These are phyloP conservation scores for Agonopterix heracliana DNA, from an alignment of 2,888 invertebrate genomes.

Conservation along the genomic window DNA sequence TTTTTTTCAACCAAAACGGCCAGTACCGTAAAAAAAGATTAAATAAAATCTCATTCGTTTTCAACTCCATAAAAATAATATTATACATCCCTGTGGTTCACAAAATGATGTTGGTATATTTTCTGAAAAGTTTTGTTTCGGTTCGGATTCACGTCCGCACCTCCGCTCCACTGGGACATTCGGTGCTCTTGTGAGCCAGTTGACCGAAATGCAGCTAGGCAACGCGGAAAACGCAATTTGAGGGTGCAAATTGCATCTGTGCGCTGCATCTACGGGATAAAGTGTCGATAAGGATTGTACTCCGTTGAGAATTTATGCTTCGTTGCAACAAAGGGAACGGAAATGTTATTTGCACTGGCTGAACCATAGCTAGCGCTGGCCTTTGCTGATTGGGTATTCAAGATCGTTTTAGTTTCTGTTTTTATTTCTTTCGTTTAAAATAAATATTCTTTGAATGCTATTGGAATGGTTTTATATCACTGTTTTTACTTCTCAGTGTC, in stretches of 20 bases:
- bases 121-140: too few species aligned
- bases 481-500: too few species aligned
- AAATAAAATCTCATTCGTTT: too few species aligned
- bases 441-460: not conserved
- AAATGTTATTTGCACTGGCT: slow-evolving; percentile 7
- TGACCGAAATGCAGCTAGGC: slow-evolving; percentile 27
- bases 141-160: too few species aligned
- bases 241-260: slow-evolving; percentile 40
- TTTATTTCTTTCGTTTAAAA: too few species aligned
- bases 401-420: too few species aligned
- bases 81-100: too few species aligned
- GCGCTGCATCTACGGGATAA: slow-evolving; percentile 25
- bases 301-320: slow-evolving; percentile 24
- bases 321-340: slow-evolving; percentile 24
- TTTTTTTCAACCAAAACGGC: too few species aligned
- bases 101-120: too few species aligned
- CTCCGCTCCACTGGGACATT: too few species aligned
- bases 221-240: slow-evolving; percentile 35
- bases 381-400: not conserved
- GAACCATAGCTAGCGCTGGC: not conserved
- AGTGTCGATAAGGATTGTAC: slow-evolving; percentile 32
- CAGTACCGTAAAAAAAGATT: too few species aligned
- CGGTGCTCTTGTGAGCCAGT: slow-evolving; percentile 12
- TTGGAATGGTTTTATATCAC: not conserved
- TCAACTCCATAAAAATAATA: too few species aligned